Percentiles rank a stretch among this genome's conserved stretches.
phyloP scores from a whole-genome alignment of 2,113 vertebrate genomes.

The Mormyrus iriodes region DNA sequence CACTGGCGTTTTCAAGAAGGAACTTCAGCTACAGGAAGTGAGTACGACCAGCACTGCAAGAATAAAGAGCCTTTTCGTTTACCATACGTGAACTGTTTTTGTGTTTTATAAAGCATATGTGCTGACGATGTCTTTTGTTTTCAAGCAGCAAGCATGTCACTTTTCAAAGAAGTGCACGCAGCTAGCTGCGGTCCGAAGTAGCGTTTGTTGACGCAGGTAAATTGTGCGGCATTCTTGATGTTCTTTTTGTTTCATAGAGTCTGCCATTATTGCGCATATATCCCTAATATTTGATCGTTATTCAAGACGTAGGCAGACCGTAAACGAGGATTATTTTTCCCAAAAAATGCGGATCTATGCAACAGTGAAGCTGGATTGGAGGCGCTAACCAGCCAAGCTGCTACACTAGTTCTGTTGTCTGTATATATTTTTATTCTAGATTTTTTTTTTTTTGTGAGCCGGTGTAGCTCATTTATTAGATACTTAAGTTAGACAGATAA shows the following conservation, averaged over 20 bases:
- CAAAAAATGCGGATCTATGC: neutral
- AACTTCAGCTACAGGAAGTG: neutral
- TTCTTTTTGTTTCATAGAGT: neutral
- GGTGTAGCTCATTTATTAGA: neutral
- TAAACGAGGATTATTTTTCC: neutral
- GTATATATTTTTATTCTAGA: neutral
- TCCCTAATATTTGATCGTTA: neutral
- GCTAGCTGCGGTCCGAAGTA: neutral
- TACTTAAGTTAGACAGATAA: neutral
- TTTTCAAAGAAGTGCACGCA: neutral
- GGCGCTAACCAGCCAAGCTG: neutral
- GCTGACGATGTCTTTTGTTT: neutral
- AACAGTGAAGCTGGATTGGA: neutral
- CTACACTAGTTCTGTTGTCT: neutral
- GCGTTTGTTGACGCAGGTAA: conserved; percentile 10
- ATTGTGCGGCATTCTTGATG: neutral
- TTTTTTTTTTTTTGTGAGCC: neutral
- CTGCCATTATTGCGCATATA: neutral
- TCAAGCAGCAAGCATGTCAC: neutral
- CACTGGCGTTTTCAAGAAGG: neutral
- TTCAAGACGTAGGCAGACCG: neutral
- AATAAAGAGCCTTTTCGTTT: neutral
- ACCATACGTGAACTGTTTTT: neutral
- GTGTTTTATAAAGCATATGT: neutral
- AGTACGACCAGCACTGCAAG: neutral